Percentiles rank a stretch among this genome's conserved stretches.
phyloP scores from a whole-genome alignment of 2,113 vertebrate species.

The Oncorhynchus gorbuscha region DNA sequence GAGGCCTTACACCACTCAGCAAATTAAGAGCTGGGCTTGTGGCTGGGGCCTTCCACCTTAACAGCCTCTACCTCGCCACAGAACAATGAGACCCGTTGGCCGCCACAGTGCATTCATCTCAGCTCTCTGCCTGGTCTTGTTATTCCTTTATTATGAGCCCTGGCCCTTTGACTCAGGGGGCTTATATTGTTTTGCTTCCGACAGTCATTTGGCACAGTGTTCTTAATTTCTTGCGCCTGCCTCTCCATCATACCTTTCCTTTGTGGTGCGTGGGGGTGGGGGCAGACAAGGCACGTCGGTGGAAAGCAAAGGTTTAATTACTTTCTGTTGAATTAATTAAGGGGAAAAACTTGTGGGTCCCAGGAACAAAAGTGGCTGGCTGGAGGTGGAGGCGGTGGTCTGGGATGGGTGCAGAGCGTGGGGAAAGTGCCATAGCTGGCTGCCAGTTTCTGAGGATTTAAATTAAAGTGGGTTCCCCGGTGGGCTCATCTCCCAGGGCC shows the following conservation, averaged over 20 bases:
- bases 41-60: slow-evolving; percentile 58
- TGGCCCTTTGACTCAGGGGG: slow-evolving; percentile 66
- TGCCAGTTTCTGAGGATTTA: slow-evolving; percentile 73
- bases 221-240: slow-evolving; percentile 70
- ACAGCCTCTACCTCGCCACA: slow-evolving; percentile 57
- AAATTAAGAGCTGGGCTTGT: slow-evolving; percentile 68
- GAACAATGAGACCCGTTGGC: slow-evolving; percentile 69
- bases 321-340: slow-evolving; percentile 81
- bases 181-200: slow-evolving; percentile 78
- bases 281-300: slow-evolving; percentile 59
- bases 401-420: slow-evolving; percentile 53
- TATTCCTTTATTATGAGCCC: slow-evolving; percentile 75
- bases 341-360: slow-evolving; percentile 69
- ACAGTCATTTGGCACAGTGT: slow-evolving; percentile 77
- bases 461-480: slow-evolving; percentile 74
- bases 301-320: slow-evolving; percentile 79
- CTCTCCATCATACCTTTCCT: slow-evolving; percentile 55
- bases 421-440: slow-evolving; percentile 48
- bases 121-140: slow-evolving; percentile 64
- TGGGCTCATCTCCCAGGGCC: slow-evolving; percentile 50
- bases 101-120: slow-evolving; percentile 63
- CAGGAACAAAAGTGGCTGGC: slow-evolving; percentile 71
- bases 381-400: slow-evolving; percentile 56
- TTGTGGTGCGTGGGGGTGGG: slow-evolving; percentile 59
- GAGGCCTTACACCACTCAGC: slow-evolving; percentile 66